phyloP scores from a whole-genome alignment of 2,797 vertebrate species.

The Phataginus tricuspis region DNA sequence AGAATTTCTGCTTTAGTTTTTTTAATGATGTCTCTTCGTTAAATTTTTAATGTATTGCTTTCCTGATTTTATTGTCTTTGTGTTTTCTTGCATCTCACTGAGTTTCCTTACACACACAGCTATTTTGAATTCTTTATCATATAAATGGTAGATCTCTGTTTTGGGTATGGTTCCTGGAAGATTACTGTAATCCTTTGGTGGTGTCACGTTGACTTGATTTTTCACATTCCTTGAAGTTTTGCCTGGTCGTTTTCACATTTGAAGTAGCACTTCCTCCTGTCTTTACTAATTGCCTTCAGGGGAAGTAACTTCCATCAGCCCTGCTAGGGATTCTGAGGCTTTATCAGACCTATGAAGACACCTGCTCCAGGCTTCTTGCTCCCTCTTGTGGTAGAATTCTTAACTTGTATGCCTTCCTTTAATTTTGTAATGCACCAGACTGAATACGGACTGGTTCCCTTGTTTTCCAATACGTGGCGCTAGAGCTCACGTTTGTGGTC shows the following conservation, averaged over 20 bases:
- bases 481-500: not conserved
- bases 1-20: not conserved
- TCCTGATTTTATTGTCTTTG: not conserved
- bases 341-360: not conserved
- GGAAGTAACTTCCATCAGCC: not conserved
- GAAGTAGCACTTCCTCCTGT: not conserved
- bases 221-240: not conserved
- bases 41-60: not conserved
- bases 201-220: not conserved
- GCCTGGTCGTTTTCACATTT: not conserved
- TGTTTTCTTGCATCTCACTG: not conserved
- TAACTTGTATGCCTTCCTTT: not conserved
- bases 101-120: not conserved
- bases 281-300: not conserved
- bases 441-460: not conserved
- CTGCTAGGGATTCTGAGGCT: not conserved
- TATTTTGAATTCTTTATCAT: not conserved
- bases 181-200: not conserved
- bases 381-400: conserved; percentile 24
- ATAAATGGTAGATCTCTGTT: not conserved
- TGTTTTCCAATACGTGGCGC: not conserved
- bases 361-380: not conserved
- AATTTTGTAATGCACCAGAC: not conserved
- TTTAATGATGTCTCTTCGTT: not conserved
- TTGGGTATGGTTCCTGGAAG: not conserved